Evolutionary conservation across 2,797 vertebrate genomes (phyloP).

Genomic region (Phoebastria nigripes): DNA sequence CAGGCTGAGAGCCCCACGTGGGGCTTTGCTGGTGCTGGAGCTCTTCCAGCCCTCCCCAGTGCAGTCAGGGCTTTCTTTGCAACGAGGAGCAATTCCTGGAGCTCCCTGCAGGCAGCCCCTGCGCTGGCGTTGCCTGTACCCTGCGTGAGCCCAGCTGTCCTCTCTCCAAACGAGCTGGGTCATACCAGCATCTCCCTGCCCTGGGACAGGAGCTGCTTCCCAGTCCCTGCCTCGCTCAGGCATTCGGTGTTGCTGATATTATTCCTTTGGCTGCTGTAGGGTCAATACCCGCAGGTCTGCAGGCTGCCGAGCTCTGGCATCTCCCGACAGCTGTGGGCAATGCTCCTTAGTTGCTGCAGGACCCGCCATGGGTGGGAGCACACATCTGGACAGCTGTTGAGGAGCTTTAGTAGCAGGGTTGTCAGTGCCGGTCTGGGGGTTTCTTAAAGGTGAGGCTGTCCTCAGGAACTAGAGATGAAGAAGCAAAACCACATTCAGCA

Average conservation of each 20-base stretch:
- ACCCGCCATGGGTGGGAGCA: neutral
- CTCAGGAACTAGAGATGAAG: neutral
- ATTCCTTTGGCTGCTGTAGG: neutral
- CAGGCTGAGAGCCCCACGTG: accelerated
- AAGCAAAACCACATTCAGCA: accelerated
- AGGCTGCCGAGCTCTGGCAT: accelerated
- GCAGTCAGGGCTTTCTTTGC: neutral
- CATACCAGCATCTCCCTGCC: neutral
- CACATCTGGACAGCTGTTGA: neutral
- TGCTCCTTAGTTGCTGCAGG: neutral
- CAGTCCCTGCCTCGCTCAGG: neutral
- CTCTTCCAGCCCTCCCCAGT: neutral
- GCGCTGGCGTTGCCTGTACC: neutral
- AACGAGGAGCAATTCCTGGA: neutral
- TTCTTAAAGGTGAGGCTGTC: neutral
- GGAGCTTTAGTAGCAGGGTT: too few relatives aligned
- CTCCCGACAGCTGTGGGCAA: neutral
- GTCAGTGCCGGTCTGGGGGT: neutral
- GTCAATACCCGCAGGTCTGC: neutral
- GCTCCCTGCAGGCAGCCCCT: neutral
- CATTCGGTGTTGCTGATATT: accelerated
- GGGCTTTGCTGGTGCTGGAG: neutral
- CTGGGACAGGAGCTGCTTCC: neutral
- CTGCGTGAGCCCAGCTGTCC: too few relatives aligned
- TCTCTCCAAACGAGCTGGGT: neutral